Evolutionary conservation across 1,140 invertebrate species (phyloP).

Genomic region (Drosophila repleta): DNA sequence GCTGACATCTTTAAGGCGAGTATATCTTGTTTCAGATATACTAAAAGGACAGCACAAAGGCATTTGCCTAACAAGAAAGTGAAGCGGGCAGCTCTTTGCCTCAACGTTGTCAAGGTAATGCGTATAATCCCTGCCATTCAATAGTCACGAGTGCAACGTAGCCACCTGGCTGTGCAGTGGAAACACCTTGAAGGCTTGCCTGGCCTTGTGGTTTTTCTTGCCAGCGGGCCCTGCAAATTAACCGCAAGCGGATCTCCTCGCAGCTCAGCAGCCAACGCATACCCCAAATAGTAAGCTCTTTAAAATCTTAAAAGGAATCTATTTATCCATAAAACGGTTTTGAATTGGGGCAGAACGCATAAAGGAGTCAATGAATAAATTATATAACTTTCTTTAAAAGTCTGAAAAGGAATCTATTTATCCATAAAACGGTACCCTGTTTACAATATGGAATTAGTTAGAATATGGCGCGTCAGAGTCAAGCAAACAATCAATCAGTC

Average conservation of each 20-base stretch:
- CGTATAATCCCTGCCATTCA: conserved; percentile 15
- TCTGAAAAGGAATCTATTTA: conserved; percentile 8
- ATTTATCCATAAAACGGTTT: too few relatives aligned
- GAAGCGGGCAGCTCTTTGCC: neutral
- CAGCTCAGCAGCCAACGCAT: conserved; percentile 3
- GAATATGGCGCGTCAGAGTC: too few relatives aligned
- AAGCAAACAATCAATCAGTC: too few relatives aligned
- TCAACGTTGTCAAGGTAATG: conserved; percentile 2
- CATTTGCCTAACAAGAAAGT: neutral
- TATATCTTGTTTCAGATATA: neutral
- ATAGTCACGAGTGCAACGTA: conserved; percentile 8
- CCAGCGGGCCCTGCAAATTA: conserved; percentile 10
- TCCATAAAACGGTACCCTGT: too few relatives aligned
- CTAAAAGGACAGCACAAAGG: neutral
- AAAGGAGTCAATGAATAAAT: neutral
- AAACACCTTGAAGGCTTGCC: too few relatives aligned
- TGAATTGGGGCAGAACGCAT: neutral
- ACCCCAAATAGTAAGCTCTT: neutral
- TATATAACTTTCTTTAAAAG: neutral
- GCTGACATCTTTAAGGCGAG: neutral
- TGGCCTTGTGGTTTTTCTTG: conserved; percentile 25
- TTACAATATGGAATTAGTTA: too few relatives aligned
- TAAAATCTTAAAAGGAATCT: conserved; percentile 9
- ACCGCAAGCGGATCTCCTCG: conserved; percentile 30
- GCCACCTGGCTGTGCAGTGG: neutral